Conservation (phyloP, 92 coral and sea anemone genomes). For the Porites lobata region DNA sequence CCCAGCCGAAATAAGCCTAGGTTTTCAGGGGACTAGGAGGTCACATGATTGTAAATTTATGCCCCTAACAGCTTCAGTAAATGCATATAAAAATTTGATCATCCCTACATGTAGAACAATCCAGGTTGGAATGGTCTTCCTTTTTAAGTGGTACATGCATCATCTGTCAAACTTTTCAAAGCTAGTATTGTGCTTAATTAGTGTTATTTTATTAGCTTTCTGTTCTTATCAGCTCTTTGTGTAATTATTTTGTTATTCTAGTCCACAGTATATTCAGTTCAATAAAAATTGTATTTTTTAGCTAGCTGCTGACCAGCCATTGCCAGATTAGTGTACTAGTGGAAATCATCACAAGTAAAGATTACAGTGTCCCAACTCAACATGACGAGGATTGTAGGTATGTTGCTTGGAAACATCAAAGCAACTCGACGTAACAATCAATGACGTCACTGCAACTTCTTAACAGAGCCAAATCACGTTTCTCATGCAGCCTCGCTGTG, state of each 20-base stretch:
- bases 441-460: too few species aligned
- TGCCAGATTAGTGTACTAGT: conserved; percentile 4
- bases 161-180: not conserved
- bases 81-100: not conserved
- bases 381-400: too few species aligned
- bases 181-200: conserved; percentile 6
- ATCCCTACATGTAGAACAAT: not conserved
- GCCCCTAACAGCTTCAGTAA: not conserved
- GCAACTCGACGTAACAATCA: too few species aligned
- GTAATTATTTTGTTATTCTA: conserved; percentile 1
- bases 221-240: conserved; percentile 10
- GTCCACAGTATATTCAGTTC: not conserved
- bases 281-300: not conserved
- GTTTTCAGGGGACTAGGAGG: conserved; percentile 9
- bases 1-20: not conserved
- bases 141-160: not conserved
- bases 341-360: too few species aligned
- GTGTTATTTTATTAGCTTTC: conserved; percentile 2
- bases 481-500: too few species aligned
- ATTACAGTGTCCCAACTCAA: too few species aligned
- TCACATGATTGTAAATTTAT: not conserved
- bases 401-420: too few species aligned
- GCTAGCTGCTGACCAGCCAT: conserved; percentile 2
- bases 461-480: too few species aligned
- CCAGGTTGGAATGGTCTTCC: conserved; percentile 11